Base-by-base conservation (phyloP, 2,888 invertebrate genomes). In the Adela reaumurella region DNA sequence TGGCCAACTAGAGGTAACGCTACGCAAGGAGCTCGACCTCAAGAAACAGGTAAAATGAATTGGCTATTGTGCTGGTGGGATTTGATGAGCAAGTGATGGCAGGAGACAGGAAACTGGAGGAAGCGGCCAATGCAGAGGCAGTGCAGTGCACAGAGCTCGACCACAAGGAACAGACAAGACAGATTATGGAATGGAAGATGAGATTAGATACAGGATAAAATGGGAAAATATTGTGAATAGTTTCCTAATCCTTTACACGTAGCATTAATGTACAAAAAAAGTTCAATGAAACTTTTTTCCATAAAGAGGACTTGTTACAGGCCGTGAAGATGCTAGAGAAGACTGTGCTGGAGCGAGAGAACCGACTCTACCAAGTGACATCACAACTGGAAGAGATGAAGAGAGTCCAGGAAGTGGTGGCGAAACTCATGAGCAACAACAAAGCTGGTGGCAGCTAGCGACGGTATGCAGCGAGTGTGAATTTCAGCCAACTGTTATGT, bases 331-430 rank as follows among this genome's bases (percentile, higher is more conserved):
- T 74, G 29, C 55, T 77, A 14, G 78, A 80, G 56, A 80, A 79
- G 58, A 78, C 78, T 0, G 70, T 79, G 1, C 55, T 74, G 4
- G 80, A 80, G 56, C 62, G 79, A 0, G 80, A 79, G 59, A 77
- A 77, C 59, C 58, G 79, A 0, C 54, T 79, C 53, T 76, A 74
- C 59, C 79, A 79, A 56, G 58, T 79, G 44, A 77, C 69, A 17
- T 65, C 70, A 1, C 80, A 80, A 52, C 60, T 80, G 11, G 79
- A 80, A 44, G 79, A 80, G 56, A 78, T 80, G 80, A 74, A 77
- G 51, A 60, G 77, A 0, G 74, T 79, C 2, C 80, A 79, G 51
- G 80, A 80, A 54, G 76, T 79, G 74, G 77, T 80, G 46, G 76
- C 78, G 54, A 78, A 77, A 51, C 60, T 80, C 1, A 79, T 79